Base-by-base conservation (phyloP, 1,140 invertebrate genomes). In the Drosophila tropicalis region DNA sequence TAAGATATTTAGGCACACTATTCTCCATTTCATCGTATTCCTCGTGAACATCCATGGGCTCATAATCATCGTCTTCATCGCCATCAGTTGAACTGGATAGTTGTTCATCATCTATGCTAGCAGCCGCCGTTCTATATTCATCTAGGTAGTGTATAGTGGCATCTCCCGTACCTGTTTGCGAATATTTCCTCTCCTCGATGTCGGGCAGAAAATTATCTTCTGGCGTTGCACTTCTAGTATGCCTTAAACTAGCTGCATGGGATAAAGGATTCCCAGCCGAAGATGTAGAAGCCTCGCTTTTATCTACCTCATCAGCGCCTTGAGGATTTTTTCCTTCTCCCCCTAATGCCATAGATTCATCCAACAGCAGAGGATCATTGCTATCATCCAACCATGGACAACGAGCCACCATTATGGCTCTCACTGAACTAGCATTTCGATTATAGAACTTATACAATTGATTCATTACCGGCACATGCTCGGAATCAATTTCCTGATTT, bases 391-490 rank as follows among this genome's bases (percentile, higher is more conserved):
- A 40, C 91, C 91, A 92, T 0, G 91, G 91, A 54, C 92, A 92
- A 15, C 91, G 85, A 3, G 92, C 92, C 44, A 93, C 86, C 90
- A 92, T 92, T 6, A 93, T 89, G 1, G 80, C 83, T 3, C 91
- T 76, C 3, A 92, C 90, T 1, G 96, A 97, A 72, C 96, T 96
- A 3, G 96, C 96, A 92, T 97, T 97, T 5, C 94, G 93, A 92
- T 98, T 98, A 81, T 96, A 96, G 91, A 98, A 97, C 66, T 94
- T 94, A 90, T 95, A 97, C 44, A 97, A 91, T 77, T 95, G 94
- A 90, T 95, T 96, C 91, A 96, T 95, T 19, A 98, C 95, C 0
- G 96, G 96, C 44, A 96, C 95, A 86, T 96, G 94, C 91, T 97
- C 96, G 4, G 96, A 97, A 67, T 95, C 95, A 5, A 95, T 94